Conservation (phyloP, 2,888 invertebrate genomes). For the Pterostichus madidus region DNA sequence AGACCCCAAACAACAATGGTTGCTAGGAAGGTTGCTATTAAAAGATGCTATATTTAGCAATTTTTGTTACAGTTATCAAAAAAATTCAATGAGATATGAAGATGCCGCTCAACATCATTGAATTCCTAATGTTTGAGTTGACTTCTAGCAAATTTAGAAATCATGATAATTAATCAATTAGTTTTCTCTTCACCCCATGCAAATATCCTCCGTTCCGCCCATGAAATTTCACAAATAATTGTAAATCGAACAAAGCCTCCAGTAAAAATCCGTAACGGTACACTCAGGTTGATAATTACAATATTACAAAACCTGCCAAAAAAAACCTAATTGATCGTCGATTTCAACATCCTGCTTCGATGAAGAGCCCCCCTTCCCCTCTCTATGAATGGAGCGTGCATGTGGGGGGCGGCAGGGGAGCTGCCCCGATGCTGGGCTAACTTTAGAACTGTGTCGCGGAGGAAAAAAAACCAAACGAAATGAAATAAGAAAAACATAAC, state of each 20-base stretch:
- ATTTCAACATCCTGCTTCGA: conserved; percentile 68
- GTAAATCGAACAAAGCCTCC: conserved; percentile 7
- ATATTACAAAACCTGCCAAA: conserved; percentile 58
- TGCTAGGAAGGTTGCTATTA: no score
- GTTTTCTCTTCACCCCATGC: no score
- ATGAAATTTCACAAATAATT: neutral
- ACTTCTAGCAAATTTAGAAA: no score
- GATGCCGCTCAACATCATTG: no score
- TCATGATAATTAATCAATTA: no score
- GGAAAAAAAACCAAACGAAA: conserved; percentile 17
- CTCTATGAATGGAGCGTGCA: conserved; percentile 72
- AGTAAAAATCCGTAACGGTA: conserved; percentile 51
- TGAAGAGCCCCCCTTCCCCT: no score
- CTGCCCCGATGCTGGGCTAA: conserved; percentile 32
- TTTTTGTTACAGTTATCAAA: no score
- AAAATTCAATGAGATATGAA: no score
- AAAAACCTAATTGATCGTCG: conserved; percentile 66
- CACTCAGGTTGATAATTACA: conserved; percentile 54
- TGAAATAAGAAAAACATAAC: conserved; percentile 49
- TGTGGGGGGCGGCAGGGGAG: conserved; percentile 69
- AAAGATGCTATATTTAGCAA: no score
- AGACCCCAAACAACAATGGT: no score
- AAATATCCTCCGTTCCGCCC: neutral
- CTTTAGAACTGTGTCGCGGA: conserved; percentile 61
- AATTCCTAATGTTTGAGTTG: no score